A percentile compares a stretch with the other conserved stretches of the same genome.
phyloP scores from a whole-genome alignment of 1,140 invertebrate genomes.

The Druon quercuslanigerum region DNA sequence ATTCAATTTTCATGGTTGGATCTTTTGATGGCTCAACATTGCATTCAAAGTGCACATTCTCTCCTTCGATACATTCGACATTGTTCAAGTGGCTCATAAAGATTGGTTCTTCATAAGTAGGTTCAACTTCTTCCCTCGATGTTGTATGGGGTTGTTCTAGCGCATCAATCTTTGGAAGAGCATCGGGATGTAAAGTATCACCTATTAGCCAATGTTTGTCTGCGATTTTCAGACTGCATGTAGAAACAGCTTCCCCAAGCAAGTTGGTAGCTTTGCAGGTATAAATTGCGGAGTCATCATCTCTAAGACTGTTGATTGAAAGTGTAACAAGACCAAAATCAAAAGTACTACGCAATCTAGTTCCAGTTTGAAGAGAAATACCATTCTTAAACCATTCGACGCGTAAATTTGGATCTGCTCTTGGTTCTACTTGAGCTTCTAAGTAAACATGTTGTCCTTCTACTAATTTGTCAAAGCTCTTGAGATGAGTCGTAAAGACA shows the following conservation, averaged over 20 bases:
- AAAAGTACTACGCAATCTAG: slow-evolving; percentile 90
- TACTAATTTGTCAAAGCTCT: slow-evolving; percentile 88
- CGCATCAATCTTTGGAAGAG: slow-evolving; percentile 88
- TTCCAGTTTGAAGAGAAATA: slow-evolving; percentile 87
- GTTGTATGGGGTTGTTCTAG: slow-evolving; percentile 86
- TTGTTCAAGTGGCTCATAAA: slow-evolving; percentile 95
- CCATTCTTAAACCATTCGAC: slow-evolving; percentile 97
- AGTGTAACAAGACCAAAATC: slow-evolving; percentile 96
- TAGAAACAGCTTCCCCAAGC: slow-evolving; percentile 93
- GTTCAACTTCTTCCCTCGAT: slow-evolving; percentile 82
- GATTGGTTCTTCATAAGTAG: slow-evolving; percentile 88
- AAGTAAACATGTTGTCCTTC: slow-evolving; percentile 94
- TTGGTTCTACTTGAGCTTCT: slow-evolving; percentile 96
- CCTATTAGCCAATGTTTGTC: slow-evolving; percentile 90
- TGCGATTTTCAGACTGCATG: slow-evolving; percentile 92
- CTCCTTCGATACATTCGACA: slow-evolving; percentile 91
- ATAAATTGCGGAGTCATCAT: slow-evolving; percentile 95
- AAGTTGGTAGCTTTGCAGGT: slow-evolving; percentile 94
- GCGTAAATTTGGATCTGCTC: slow-evolving; percentile 93
- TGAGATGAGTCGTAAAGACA: slow-evolving; percentile 92
- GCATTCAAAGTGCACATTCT: slow-evolving; percentile 95
- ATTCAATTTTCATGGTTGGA: slow-evolving; percentile 94
- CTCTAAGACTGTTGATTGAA: slow-evolving; percentile 89
- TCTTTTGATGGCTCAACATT: slow-evolving; percentile 95
- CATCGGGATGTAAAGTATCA: slow-evolving; percentile 93